Evolutionary conservation across 2,113 vertebrate genomes (phyloP).

Genomic region (Nansenia antarctica): DNA sequence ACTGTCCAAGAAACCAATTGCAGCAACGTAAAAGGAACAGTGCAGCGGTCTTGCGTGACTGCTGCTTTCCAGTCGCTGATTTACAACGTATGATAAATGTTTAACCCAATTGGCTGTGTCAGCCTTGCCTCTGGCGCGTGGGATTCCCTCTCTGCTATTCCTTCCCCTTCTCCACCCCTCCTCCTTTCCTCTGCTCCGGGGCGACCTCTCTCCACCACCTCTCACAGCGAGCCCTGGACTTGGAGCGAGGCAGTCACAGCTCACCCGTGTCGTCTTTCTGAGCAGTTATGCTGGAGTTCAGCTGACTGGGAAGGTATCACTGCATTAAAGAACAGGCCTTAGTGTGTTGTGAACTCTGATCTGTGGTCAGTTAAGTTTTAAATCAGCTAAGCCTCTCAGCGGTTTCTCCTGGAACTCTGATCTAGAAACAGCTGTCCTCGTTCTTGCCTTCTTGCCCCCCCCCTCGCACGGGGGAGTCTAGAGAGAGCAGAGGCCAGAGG

Average conservation of each 20-base stretch:
- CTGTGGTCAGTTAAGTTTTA: conserved; percentile 21
- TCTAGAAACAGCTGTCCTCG: conserved; percentile 26
- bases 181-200: neutral
- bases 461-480: conserved; percentile 1
- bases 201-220: neutral
- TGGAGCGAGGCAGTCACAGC: neutral
- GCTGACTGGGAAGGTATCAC: neutral
- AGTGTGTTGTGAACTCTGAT: conserved; percentile 31
- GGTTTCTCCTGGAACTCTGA: conserved; percentile 21
- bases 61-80: conserved; percentile 67
- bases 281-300: conserved; percentile 3
- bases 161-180: neutral
- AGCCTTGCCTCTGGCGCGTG: neutral
- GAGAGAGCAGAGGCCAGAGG: conserved; percentile 4
- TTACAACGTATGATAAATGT: conserved; percentile 77
- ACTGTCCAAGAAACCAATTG: no score
- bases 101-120: conserved; percentile 69
- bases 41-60: no score
- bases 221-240: neutral
- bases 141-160: neutral
- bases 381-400: conserved; percentile 9
- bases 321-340: neutral
- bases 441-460: neutral
- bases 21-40: no score
- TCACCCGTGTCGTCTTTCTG: conserved; percentile 14